A percentile compares a stretch with the other conserved stretches of the same genome.
Evolutionary conservation across 35 echinoderm and acorn worm genomes (phyloP).

Genomic region (Antedon bifida): DNA sequence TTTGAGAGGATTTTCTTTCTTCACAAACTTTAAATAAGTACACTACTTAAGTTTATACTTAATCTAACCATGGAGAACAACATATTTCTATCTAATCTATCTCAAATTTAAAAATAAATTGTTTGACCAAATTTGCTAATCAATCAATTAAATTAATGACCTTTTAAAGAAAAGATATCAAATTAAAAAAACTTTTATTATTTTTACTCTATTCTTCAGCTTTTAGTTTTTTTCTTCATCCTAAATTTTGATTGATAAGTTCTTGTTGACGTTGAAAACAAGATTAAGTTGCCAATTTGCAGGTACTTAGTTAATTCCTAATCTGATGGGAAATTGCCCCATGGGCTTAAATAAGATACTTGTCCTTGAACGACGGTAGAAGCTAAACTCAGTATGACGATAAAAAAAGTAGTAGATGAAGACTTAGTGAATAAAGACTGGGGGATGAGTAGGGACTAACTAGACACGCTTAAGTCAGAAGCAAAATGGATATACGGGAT

Average conservation of each 20-base stretch:
- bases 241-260: neutral
- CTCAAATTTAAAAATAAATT: no score
- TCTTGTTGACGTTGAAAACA: neutral
- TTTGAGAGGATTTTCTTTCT: no score
- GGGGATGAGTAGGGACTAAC: neutral
- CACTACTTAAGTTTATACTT: no score
- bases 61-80: no score
- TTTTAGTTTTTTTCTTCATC: no score
- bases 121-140: no score
- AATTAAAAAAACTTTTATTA: no score
- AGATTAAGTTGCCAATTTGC: neutral
- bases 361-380: neutral
- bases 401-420: neutral
- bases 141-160: no score
- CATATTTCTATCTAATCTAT: no score
- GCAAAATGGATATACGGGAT: neutral
- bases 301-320: neutral
- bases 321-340: neutral
- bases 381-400: neutral
- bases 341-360: neutral
- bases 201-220: no score
- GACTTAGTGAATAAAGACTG: neutral
- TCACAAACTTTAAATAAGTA: no score
- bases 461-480: neutral
- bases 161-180: no score